Conservation (phyloP, 2,888 invertebrate genomes). For the Brenthis ino region DNA sequence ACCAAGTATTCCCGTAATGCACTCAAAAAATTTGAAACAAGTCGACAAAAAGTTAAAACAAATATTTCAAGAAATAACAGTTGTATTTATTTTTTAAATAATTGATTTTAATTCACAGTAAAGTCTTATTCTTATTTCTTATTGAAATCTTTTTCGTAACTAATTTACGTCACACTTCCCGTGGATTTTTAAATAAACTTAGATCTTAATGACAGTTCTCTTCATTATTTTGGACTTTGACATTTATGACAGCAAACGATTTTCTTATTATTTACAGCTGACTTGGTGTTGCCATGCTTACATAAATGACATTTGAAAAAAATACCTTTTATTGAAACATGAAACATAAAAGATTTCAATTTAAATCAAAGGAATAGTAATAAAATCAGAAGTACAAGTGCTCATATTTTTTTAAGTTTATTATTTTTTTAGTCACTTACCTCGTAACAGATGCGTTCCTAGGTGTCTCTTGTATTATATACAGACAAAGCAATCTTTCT, state of each 20-base stretch:
- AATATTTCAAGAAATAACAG: not conserved
- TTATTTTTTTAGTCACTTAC: no score
- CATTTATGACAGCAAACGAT: not conserved
- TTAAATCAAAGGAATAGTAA: no score
- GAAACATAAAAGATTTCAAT: no score
- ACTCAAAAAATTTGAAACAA: no score
- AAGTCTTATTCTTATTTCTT: not conserved
- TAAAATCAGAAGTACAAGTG: no score
- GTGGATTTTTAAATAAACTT: slow-evolving; percentile 16
- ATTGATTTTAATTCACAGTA: not conserved
- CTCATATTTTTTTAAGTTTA: no score
- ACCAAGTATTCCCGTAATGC: no score
- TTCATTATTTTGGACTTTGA: slow-evolving; percentile 4
- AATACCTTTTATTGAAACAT: no score
- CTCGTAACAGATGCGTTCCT: no score
- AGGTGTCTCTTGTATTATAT: no score
- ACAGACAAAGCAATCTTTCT: no score
- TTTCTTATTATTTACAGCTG: slow-evolving; percentile 5
- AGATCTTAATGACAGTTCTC: not conserved
- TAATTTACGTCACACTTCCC: slow-evolving; percentile 15
- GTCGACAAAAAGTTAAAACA: no score
- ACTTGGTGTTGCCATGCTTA: not conserved
- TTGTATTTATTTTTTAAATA: slow-evolving; percentile 1
- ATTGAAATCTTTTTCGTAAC: slow-evolving; percentile 8
- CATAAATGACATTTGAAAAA: not conserved